Evolutionary conservation across 1,140 invertebrate species (phyloP).

Genomic region (Lasioglossum baleicum): DNA sequence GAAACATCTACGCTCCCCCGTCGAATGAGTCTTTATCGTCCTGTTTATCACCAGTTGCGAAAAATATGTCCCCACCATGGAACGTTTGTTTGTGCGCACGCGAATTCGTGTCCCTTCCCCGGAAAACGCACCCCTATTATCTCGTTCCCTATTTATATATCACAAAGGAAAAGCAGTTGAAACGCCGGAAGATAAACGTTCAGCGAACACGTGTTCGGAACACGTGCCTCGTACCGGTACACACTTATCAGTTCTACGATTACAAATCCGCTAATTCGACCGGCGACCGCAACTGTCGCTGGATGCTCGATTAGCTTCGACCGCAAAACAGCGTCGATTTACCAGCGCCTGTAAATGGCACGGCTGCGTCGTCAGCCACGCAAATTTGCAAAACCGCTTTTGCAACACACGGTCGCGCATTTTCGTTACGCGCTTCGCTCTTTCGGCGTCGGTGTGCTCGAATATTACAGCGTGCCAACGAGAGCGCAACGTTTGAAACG

Average conservation of each 20-base stretch:
- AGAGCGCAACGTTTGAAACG: too few relatives aligned
- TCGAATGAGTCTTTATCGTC: too few relatives aligned
- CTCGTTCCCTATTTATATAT: not conserved
- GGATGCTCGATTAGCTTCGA: not conserved
- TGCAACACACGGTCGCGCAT: not conserved
- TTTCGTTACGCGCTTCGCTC: not conserved
- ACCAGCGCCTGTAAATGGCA: slow-evolving; percentile 12
- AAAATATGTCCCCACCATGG: slow-evolving; percentile 3
- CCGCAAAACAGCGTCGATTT: not conserved
- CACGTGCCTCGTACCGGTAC: not conserved
- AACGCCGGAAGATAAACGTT: not conserved
- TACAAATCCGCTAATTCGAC: not conserved
- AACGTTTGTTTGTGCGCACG: not conserved
- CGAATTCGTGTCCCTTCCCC: not conserved
- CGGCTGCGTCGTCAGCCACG: slow-evolving; percentile 1
- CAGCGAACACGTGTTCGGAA: not conserved
- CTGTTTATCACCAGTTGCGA: not conserved
- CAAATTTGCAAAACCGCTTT: not conserved
- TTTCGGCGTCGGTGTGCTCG: not conserved
- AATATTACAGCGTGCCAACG: not conserved
- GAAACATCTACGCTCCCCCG: too few relatives aligned
- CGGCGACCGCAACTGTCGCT: not conserved
- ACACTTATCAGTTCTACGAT: not conserved
- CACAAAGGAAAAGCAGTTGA: not conserved
- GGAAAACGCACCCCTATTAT: too few relatives aligned